A percentile compares a stretch with the other conserved stretches of the same genome.
These are phyloP conservation scores for Epizoanthus fatuus DNA, from an alignment of 92 coral and sea anemone species.

Conservation along the genomic window DNA sequence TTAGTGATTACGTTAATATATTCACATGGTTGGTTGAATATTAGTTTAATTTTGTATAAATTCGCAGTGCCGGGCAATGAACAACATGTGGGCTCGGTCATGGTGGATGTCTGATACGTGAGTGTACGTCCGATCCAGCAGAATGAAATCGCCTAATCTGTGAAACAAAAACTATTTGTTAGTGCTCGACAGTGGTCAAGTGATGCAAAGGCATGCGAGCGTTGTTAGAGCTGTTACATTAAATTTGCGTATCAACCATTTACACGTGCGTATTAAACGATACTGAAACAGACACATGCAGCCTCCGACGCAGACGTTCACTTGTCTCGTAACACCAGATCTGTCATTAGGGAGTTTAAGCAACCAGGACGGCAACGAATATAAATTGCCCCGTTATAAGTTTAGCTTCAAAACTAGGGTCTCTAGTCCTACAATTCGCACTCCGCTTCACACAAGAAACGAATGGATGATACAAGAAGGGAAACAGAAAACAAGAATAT, in stretches of 20 bases:
- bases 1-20: slow-evolving; percentile 13
- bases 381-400: too few species aligned
- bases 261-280: too few species aligned
- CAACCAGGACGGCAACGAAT: too few species aligned
- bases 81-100: slow-evolving; percentile 25
- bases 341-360: too few species aligned
- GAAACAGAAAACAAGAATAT: not conserved
- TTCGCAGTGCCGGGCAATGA: slow-evolving; percentile 11
- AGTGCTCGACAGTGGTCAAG: slow-evolving; percentile 6
- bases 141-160: slow-evolving; percentile 55
- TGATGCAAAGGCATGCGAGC: too few species aligned
- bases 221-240: too few species aligned
- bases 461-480: not conserved
- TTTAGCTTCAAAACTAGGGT: too few species aligned
- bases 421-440: too few species aligned
- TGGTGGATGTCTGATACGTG: slow-evolving; percentile 42
- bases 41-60: not conserved
- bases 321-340: too few species aligned
- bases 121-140: slow-evolving; percentile 25
- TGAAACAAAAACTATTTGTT: slow-evolving; percentile 44
- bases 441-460: not conserved
- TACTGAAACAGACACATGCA: too few species aligned
- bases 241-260: too few species aligned
- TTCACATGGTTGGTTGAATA: not conserved
- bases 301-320: too few species aligned